phyloP scores from a whole-genome alignment of 2,113 vertebrate species.

The Gallinago media region DNA sequence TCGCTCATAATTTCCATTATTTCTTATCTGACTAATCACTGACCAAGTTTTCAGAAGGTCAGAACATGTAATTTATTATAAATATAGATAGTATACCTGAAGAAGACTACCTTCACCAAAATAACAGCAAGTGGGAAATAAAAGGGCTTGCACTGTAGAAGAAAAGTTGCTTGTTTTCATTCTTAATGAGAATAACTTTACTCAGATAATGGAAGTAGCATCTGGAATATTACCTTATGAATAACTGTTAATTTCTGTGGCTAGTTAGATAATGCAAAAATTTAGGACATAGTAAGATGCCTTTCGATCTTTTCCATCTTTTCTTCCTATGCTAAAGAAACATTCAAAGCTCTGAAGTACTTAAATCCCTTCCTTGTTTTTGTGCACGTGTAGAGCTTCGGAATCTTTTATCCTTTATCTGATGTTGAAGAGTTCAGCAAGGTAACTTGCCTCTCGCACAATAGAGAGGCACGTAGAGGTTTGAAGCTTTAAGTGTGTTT shows the following conservation, averaged over 20 bases:
- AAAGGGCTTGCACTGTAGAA: not conserved
- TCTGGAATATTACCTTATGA: not conserved
- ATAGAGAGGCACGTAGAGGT: not conserved
- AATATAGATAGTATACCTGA: not conserved
- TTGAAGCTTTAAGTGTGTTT: not conserved
- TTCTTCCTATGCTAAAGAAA: not conserved
- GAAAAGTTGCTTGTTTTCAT: not conserved
- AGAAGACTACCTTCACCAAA: not conserved
- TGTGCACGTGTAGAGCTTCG: rapidly evolving
- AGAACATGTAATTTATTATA: not conserved
- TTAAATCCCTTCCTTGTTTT: not conserved
- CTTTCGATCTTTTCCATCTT: not conserved
- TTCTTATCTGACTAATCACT: not conserved
- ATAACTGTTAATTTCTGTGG: not conserved
- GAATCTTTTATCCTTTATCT: not conserved
- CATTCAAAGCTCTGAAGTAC: not conserved
- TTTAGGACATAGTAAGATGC: not conserved
- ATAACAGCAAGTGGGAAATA: not conserved
- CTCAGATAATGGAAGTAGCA: not conserved
- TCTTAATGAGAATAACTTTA: not conserved
- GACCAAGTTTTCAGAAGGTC: not conserved
- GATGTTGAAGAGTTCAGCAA: not conserved
- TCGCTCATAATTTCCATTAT: not conserved
- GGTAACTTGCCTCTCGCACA: not conserved
- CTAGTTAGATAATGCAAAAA: not conserved